Base-by-base conservation (phyloP, 2,797 vertebrate genomes). In the Graptemys geographica region DNA sequence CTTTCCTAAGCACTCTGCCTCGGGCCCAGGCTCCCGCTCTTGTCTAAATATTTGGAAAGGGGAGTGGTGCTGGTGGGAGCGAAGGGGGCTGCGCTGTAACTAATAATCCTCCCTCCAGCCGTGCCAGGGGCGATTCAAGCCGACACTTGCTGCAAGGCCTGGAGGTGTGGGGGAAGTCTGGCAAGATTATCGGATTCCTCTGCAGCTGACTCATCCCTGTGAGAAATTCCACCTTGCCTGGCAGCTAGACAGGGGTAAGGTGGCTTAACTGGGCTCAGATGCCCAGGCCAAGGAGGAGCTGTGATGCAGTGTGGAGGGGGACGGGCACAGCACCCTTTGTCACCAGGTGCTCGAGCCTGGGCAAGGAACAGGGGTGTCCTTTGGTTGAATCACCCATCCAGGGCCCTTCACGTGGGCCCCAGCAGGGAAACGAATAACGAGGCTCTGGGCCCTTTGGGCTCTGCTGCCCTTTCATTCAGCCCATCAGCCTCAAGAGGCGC, bases 101-200 rank as follows among this genome's bases (percentile, higher is more conserved):
- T 1, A 0, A 25, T 28, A 33, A 8, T 0, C 1, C 23, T 49
- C 37, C 52, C 37, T 76, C 57, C 11, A 41, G 25, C 76, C 28
- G 81, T 57, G n/a, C 7, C 72, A 78, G 72, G 53, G 80, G 18
- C 62, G 69, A 27, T 51, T 80, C 81, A 51, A 49, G 81, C 11
- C 13, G 41, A 81, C 56, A 87, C 41, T 84, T 62, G 13, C 53
- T 72, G 57, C 6, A 56, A 57, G 52, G 15, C 59, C 65, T 21
- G 28, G 72, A 84, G 72, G 81, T 74, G 41, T 56, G 57, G 51
- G 81, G 59, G 51, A 57, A 47, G 27, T 33, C 52, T 41, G 27
- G 55, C 33, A 83, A 65, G 80, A 59, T 79, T 41, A 53, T 79
- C 44, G 25, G 79, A 83, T 91, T 83, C 80, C 81, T 79, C 59